Percentiles rank a stretch among this genome's conserved stretches.
Conservation (phyloP, 1,140 invertebrate species). For the Stegodyphus mimosarum region DNA sequence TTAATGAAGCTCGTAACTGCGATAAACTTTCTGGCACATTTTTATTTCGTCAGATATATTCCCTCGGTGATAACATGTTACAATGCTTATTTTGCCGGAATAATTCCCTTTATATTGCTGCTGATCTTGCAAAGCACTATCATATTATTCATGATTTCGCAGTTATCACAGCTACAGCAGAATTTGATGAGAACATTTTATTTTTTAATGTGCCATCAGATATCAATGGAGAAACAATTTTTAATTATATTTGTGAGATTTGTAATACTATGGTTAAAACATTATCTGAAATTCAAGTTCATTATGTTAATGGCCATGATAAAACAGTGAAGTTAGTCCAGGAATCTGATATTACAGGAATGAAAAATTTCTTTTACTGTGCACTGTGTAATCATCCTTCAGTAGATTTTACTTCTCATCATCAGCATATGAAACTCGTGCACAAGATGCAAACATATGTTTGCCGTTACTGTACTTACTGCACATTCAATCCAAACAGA, state of each 20-base stretch:
- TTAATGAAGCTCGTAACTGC: conserved; percentile 61
- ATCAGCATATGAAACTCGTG: conserved; percentile 64
- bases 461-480: conserved; percentile 63
- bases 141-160: conserved; percentile 63
- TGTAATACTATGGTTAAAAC: conserved; percentile 63
- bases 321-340: conserved; percentile 62
- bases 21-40: conserved; percentile 62
- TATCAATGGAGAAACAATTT: conserved; percentile 53
- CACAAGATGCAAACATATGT: conserved; percentile 64
- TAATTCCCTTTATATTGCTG: conserved; percentile 61
- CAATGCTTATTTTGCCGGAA: conserved; percentile 63
- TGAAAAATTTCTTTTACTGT: conserved; percentile 63
- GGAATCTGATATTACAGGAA: conserved; percentile 56
- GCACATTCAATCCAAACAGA: conserved; percentile 63
- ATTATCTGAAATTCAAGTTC: conserved; percentile 63
- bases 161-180: conserved; percentile 61
- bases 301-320: conserved; percentile 62
- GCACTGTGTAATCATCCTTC: conserved; percentile 61
- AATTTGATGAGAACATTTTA: conserved; percentile 64
- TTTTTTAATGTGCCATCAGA: conserved; percentile 64
- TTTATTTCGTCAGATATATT: conserved; percentile 64
- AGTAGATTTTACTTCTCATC: conserved; percentile 62
- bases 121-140: conserved; percentile 65
- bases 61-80: conserved; percentile 60
- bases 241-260: conserved; percentile 65